Conservation (phyloP, 1,140 invertebrate genomes). For the Zaprionus inermis region DNA sequence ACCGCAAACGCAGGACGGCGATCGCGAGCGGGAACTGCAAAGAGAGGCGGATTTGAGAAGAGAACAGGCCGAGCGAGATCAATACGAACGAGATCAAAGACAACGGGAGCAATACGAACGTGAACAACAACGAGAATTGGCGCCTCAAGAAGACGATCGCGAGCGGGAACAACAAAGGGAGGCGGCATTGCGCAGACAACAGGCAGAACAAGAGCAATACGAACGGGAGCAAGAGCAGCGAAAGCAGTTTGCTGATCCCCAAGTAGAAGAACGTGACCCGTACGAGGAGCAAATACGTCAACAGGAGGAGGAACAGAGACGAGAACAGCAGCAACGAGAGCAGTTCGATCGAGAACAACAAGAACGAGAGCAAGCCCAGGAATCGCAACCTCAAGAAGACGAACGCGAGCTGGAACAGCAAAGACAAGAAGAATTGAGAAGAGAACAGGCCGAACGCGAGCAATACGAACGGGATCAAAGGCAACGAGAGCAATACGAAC, state of each 20-base stretch:
- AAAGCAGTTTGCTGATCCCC: constrained; percentile 10
- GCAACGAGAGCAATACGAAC: constrained; percentile 20
- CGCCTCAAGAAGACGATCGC: neutral
- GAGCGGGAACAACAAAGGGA: neutral
- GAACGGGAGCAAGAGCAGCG: constrained; percentile 26
- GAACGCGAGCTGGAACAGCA: neutral
- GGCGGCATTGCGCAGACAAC: neutral
- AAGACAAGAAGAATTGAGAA: constrained; percentile 22
- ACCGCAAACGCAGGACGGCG: neutral
- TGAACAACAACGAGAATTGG: constrained; percentile 1
- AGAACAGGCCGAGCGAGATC: constrained; percentile 22
- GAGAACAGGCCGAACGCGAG: constrained; percentile 14
- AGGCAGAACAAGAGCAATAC: constrained; percentile 29
- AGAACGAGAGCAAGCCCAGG: neutral
- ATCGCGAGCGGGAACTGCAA: constrained; percentile 3
- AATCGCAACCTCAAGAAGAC: neutral
- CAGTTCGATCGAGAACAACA: constrained; percentile 27
- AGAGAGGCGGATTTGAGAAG: constrained; percentile 9
- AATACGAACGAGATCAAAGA: constrained; percentile 37
- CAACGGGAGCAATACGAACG: constrained; percentile 12
- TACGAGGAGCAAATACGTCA: constrained; percentile 19
- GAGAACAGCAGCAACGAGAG: constrained; percentile 10
- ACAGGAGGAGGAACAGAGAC: constrained; percentile 20
- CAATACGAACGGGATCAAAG: constrained; percentile 21
- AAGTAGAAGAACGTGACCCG: neutral